phyloP scores from a whole-genome alignment of 2,888 invertebrate genomes.

The Oxytorus armatus region DNA sequence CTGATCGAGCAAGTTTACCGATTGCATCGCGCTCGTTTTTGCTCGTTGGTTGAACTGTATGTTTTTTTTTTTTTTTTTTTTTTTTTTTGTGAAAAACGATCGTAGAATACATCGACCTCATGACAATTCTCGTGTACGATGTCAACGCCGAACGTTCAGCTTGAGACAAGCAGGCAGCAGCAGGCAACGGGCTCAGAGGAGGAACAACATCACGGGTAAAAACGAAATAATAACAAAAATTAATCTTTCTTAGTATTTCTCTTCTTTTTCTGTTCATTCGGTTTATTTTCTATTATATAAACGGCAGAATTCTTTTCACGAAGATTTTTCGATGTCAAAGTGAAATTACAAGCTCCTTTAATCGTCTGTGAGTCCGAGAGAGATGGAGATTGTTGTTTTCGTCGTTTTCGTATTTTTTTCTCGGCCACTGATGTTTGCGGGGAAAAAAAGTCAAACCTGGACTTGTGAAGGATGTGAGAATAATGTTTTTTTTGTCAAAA shows the following conservation, averaged over 20 bases:
- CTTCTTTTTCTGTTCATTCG: conserved; percentile 38
- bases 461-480: no score
- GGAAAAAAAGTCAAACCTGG: no score
- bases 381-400: no score
- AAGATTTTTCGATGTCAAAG: no score
- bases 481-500: no score
- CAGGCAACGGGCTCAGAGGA: conserved; percentile 75
- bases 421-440: no score
- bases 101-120: conserved; percentile 55
- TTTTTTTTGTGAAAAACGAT: conserved; percentile 11
- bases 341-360: no score
- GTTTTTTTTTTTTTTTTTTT: conserved; percentile 13
- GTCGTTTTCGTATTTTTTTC: no score
- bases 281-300: no score
- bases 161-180: conserved; percentile 65
- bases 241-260: conserved; percentile 40
- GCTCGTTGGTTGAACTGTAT: conserved; percentile 58
- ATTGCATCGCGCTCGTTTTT: conserved; percentile 40
- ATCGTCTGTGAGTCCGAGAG: no score
- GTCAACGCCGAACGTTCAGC: conserved; percentile 78
- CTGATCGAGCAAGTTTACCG: conserved; percentile 51
- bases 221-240: conserved; percentile 18
- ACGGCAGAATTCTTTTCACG: no score
- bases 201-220: conserved; percentile 71
- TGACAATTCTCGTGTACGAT: conserved; percentile 71